These are phyloP conservation scores for Riptortus pedestris DNA, from an alignment of 1,140 invertebrate species.

Conservation along the genomic window DNA sequence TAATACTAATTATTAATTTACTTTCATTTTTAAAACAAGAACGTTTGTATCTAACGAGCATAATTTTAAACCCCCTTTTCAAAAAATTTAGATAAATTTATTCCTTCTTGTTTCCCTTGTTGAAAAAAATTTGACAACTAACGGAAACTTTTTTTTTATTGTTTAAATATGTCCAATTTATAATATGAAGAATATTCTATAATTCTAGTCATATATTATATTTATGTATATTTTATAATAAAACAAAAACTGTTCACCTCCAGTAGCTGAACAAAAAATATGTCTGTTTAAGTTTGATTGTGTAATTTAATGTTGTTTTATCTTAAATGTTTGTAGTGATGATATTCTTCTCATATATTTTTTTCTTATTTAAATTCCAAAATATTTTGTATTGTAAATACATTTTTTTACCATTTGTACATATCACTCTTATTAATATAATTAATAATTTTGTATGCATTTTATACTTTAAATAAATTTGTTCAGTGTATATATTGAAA, in stretches of 20 bases:
- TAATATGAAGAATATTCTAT: background rate
- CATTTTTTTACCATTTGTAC: background rate
- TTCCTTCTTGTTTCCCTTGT: too few relatives aligned
- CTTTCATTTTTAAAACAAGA: too few relatives aligned
- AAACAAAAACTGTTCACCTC: background rate
- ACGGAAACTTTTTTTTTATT: background rate
- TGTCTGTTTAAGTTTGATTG: background rate
- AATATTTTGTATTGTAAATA: background rate
- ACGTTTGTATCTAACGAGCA: too few relatives aligned
- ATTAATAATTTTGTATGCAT: constrained; percentile 6
- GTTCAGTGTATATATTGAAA: constrained; percentile 1
- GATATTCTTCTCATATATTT: background rate
- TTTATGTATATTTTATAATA: background rate
- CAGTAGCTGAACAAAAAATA: background rate
- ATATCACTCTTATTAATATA: constrained; percentile 1
- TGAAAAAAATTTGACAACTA: too few relatives aligned
- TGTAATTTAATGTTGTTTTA: background rate
- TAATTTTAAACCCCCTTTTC: too few relatives aligned
- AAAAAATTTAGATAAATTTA: too few relatives aligned
- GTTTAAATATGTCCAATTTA: background rate
- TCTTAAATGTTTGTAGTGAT: background rate
- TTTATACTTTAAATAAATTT: constrained; percentile 3
- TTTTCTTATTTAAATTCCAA: background rate
- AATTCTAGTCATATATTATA: constrained; percentile 1
- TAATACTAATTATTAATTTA: too few relatives aligned